Conservation (phyloP, 2,113 vertebrate genomes). For the Dasyurus viverrinus region DNA sequence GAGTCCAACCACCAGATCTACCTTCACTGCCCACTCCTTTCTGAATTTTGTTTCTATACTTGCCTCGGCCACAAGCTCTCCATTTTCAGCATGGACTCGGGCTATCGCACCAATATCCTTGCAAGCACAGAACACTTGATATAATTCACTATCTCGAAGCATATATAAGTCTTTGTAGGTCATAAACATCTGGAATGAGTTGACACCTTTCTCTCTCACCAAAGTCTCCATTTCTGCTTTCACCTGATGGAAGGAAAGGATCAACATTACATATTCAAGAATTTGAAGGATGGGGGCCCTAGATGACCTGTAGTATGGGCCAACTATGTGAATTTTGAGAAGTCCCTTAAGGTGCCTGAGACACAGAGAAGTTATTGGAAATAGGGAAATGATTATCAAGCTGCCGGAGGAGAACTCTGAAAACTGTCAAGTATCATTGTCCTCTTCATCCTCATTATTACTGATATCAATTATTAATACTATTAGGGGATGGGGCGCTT, state of each 20-base stretch:
- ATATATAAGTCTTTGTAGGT: slow-evolving; percentile 97
- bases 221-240: slow-evolving; percentile 95
- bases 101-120: slow-evolving; percentile 94
- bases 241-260: slow-evolving; percentile 84
- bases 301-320: neutral
- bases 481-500: neutral
- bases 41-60: slow-evolving; percentile 40
- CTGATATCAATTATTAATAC: neutral
- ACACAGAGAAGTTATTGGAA: neutral
- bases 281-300: rapidly evolving
- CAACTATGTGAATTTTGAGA: neutral
- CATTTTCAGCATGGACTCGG: slow-evolving; percentile 96
- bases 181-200: slow-evolving; percentile 99
- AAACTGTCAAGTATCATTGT: neutral
- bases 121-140: slow-evolving; percentile 94
- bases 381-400: neutral
- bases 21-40: rapidly evolving
- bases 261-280: neutral
- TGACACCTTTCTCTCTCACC: slow-evolving; percentile 96
- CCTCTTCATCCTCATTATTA: neutral
- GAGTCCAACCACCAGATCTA: neutral
- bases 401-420: neutral
- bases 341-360: neutral
- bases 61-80: slow-evolving; percentile 97
- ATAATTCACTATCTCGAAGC: slow-evolving; percentile 96